Evolutionary conservation across 1,140 invertebrate species (phyloP).

Genomic region (Nephotettix cincticeps): DNA sequence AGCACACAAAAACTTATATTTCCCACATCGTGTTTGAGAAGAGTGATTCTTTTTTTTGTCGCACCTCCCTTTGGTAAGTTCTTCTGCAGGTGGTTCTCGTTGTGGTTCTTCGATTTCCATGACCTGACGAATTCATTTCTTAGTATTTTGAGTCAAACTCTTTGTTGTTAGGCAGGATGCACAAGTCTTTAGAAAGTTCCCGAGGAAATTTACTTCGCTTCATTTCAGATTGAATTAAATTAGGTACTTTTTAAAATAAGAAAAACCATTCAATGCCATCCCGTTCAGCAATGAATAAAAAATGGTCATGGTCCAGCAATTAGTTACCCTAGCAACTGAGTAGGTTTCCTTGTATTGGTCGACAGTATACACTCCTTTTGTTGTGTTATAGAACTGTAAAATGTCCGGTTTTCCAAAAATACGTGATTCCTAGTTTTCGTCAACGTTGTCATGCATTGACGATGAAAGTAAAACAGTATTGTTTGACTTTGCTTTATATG

Average conservation of each 20-base stretch:
- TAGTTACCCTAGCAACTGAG: conserved; percentile 36
- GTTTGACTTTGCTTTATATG: background rate
- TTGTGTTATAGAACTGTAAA: conserved; percentile 43
- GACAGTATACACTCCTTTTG: conserved; percentile 43
- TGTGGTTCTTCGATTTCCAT: background rate
- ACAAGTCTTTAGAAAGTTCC: background rate
- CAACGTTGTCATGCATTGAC: background rate
- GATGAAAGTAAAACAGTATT: background rate
- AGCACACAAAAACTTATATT: background rate
- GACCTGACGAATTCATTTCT: background rate
- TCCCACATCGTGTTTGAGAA: background rate
- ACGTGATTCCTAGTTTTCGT: background rate
- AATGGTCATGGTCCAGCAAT: conserved; percentile 43
- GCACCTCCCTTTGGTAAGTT: background rate
- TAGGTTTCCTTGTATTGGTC: conserved; percentile 42
- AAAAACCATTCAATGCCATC: conserved; percentile 38
- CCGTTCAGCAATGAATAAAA: conserved; percentile 44
- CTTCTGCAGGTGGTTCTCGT: background rate
- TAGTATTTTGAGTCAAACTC: background rate
- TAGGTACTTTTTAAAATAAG: background rate
- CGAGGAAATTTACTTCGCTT: background rate
- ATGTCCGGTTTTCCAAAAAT: conserved; percentile 40
- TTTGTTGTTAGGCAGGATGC: background rate
- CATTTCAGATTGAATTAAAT: background rate
- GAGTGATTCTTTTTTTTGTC: background rate